These are phyloP conservation scores for Bagarius yarrelli DNA, from an alignment of 2,113 vertebrate species.

Conservation along the genomic window DNA sequence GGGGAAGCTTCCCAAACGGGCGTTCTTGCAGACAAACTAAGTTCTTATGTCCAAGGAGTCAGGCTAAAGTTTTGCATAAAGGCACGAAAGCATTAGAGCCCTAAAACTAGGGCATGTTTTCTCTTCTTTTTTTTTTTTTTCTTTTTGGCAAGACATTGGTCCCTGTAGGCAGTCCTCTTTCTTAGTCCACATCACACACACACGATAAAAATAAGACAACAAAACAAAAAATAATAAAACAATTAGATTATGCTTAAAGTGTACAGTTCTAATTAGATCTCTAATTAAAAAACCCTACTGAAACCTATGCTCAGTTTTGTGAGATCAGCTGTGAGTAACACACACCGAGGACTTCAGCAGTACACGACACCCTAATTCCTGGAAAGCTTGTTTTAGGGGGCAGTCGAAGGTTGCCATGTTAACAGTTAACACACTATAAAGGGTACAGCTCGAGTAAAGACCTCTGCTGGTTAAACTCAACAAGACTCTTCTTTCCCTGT, in stretches of 20 bases:
- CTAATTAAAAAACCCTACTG: constrained; percentile 45
- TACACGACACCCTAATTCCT: constrained; percentile 55
- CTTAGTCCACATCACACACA: constrained; percentile 66
- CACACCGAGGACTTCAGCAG: constrained; percentile 49
- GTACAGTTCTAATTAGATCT: constrained; percentile 49
- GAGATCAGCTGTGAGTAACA: constrained; percentile 55
- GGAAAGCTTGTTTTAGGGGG: constrained; percentile 43
- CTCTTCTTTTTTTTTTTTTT: constrained; percentile 49
- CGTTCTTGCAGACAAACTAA: constrained; percentile 54
- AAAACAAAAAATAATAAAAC: constrained; percentile 46
- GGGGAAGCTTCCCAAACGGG: constrained; percentile 52
- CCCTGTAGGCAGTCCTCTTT: constrained; percentile 71
- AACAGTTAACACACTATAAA: constrained; percentile 60
- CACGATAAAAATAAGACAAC: constrained; percentile 47
- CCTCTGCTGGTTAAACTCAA: constrained; percentile 65
- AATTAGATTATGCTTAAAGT: constrained; percentile 50
- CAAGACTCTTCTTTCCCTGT: constrained; percentile 67
- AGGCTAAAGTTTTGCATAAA: constrained; percentile 70
- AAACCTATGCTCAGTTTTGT: constrained; percentile 50
- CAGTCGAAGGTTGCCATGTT: constrained; percentile 34
- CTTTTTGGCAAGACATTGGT: constrained; percentile 72
- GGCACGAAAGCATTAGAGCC: constrained; percentile 76
- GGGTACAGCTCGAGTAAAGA: constrained; percentile 67
- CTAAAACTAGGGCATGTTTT: constrained; percentile 53
- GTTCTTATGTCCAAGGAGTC: constrained; percentile 57